Base-by-base conservation (phyloP, 2,113 vertebrate genomes). In the Platycercus adscitus region DNA sequence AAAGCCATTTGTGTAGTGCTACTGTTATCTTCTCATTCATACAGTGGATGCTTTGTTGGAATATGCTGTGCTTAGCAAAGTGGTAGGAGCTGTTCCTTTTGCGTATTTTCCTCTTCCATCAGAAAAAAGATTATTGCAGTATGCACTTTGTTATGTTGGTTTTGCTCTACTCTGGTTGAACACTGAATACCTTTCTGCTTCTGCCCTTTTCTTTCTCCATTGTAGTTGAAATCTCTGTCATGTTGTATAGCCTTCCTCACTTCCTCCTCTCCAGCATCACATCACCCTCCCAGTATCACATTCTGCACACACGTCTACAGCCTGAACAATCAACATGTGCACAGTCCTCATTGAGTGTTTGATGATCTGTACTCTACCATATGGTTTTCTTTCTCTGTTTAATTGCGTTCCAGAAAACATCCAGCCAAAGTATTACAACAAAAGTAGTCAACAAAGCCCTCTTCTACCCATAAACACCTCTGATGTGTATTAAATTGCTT, bases 151-250 rank as follows among this genome's bases (percentile, higher is more conserved):
- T 11, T 33, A 2, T 4, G 15, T 7, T 56, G 5, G 2, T 35
- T 95, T 90, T 76, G 11, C 20, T 83, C 33, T 10, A 24, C 13
- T 72, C 47, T 55, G 47, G 6, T 11, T 83, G 49, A 88, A n/a
- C 18, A n/a, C 16, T 37, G 25, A 18, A 61, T 21, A 26, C 18
- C 11, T 65, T 86, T 58, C 37, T 83, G 14, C 17, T 95, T 86
- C 41, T 39, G 49, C 80, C 0, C 0, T 41, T 58, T 68, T 43
- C 7, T 29, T 16, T 8, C 26, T 6, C 2, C 14, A 31, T 1
- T 2, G 15, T 6, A 61, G 23, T 1, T 1, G 64, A 73, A 95
- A 37, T 49, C 15, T 79, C 43, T 83, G 17, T 29, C 41, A 12
- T 24, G 33, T 39, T 66, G 12, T 13, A 35, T 33, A 50, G 21